Conservation (phyloP, 2,113 vertebrate genomes). For the Diadophis punctatus region DNA sequence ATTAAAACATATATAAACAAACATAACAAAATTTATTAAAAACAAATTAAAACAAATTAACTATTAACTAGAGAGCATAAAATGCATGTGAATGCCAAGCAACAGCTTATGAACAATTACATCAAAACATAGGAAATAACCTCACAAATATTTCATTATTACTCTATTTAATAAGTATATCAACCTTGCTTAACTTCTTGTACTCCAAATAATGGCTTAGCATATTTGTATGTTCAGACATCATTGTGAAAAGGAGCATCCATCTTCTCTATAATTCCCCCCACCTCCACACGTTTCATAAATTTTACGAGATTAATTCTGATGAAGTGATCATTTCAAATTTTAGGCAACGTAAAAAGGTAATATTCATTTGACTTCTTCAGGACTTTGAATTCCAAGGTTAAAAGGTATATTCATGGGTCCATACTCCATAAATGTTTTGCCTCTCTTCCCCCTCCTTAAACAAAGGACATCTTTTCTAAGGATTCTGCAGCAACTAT, state of each 20-base stretch:
- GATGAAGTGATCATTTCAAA: background rate
- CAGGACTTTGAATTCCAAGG: background rate
- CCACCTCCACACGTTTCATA: background rate
- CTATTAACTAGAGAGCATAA: background rate
- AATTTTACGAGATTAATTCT: background rate
- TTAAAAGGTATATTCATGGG: background rate
- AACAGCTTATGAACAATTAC: background rate
- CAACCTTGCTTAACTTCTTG: background rate
- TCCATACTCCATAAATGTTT: background rate
- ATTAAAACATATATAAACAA: background rate
- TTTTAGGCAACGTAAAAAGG: background rate
- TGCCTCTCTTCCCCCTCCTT: background rate
- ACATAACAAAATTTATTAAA: background rate
- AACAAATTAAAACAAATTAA: background rate
- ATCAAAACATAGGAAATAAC: background rate
- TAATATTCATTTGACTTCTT: background rate
- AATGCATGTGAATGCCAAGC: background rate
- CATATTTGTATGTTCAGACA: background rate
- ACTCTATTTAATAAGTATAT: background rate
- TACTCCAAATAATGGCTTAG: background rate
- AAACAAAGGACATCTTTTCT: background rate
- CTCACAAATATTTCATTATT: background rate
- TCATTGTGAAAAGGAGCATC: background rate
- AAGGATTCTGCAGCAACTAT: background rate
- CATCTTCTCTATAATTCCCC: background rate